Conservation (phyloP, 2,113 vertebrate genomes). For the Ammodytes marinus region DNA sequence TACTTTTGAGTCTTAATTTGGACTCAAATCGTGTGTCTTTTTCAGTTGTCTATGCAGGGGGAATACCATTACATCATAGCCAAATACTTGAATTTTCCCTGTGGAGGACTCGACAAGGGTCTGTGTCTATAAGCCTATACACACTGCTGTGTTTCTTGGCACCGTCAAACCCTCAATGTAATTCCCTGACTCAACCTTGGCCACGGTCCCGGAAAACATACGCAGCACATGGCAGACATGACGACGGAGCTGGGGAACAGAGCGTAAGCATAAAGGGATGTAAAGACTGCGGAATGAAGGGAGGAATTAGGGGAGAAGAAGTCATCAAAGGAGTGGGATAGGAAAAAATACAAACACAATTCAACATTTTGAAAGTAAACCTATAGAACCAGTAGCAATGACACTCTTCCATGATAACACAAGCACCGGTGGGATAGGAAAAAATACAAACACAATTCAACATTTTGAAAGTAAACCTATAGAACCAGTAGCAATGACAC, state of each 20-base stretch:
- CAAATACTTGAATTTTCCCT: slow-evolving; percentile 58
- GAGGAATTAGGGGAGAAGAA: background rate
- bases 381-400: background rate
- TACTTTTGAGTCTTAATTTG: background rate
- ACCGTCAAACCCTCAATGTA: slow-evolving; percentile 43
- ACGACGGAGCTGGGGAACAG: slow-evolving; percentile 18
- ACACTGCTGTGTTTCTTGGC: slow-evolving; percentile 65
- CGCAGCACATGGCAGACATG: slow-evolving; percentile 59
- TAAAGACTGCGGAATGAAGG: slow-evolving; percentile 4
- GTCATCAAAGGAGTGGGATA: background rate
- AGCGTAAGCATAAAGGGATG: background rate
- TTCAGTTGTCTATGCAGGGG: slow-evolving; percentile 22
- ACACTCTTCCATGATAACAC: background rate
- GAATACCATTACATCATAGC: slow-evolving; percentile 63
- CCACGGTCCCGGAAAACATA: slow-evolving; percentile 64
- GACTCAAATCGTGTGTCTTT: background rate
- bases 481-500: background rate
- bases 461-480: background rate
- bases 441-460: background rate
- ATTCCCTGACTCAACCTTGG: slow-evolving; percentile 70
- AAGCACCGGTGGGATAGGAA: background rate
- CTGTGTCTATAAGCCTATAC: slow-evolving; percentile 42
- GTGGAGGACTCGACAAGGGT: slow-evolving; percentile 47
- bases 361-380: background rate
- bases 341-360: background rate